Base-by-base conservation (phyloP, 1,140 invertebrate species). In the Drosophila parabipectinata region DNA sequence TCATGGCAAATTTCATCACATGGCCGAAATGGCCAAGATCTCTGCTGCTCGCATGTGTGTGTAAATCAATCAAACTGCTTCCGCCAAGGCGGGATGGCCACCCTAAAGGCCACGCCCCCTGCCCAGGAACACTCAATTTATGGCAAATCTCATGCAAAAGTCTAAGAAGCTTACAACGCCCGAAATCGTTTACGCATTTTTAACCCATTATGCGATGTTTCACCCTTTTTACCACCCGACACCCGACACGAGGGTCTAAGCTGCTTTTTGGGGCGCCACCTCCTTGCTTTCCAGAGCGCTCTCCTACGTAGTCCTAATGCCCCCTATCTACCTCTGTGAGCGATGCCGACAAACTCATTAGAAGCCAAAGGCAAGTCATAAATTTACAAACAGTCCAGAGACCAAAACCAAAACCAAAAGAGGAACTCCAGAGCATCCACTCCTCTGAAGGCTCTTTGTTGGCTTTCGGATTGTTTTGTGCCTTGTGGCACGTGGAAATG, bases 261-360 rank as follows among this genome's bases (percentile, higher is more conserved):
- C 74, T 41, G 72, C 63, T 76, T 57, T 58, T 57, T 54, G 72
- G 57, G 54, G 48, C 56, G 64, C 64, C 63, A 44, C 63, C 55
- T 39, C 7, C 56, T 9, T 28, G 24, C 21, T 21, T 3, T 21
- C 21, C 30, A 8, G 30, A 32, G 30, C 7, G 8, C 30, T 12
- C 24, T 21, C 47, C 45, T 34, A 12, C 5, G 28, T 50, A 41
- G n/a, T n/a, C 50, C 47, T 21, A 51, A 7, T n/a, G 30, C 18
- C 60, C 56, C 56, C 52, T 50, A 45, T 60, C 54, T 63, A 53
- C 50, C 58, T 68, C 61, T 60, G 82, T 82, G 71, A 88, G 74
- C 73, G 83, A 82, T 82, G 82, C 82, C 83, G 82, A 87, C 82
- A 88, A 87, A 87, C 83, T 87, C 82, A 87, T 87, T 87, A 87